Percentiles rank a stretch among this genome's conserved stretches.
Conservation (phyloP, 2,113 vertebrate species). For the Noturus placidus region DNA sequence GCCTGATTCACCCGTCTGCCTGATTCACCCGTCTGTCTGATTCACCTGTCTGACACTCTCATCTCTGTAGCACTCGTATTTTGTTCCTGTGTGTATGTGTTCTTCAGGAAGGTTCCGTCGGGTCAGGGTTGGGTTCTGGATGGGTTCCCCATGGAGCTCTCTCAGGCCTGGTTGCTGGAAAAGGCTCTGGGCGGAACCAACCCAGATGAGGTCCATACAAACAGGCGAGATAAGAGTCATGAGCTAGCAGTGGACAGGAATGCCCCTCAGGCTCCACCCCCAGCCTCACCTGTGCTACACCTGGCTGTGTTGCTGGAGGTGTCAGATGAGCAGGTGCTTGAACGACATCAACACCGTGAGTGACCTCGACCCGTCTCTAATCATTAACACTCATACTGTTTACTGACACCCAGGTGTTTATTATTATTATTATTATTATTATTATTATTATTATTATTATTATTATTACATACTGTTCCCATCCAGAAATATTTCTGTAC, state of each 20-base stretch:
- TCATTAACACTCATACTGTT: neutral
- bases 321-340: conserved; percentile 19
- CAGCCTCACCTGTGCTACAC: conserved; percentile 20
- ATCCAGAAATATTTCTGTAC: neutral
- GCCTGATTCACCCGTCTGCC: neutral
- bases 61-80: neutral
- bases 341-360: conserved; percentile 12
- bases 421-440: neutral
- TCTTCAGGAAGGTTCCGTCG: conserved; percentile 12
- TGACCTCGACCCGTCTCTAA: neutral
- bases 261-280: conserved; percentile 8
- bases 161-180: conserved; percentile 17
- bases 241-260: neutral
- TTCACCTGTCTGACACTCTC: neutral
- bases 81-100: neutral
- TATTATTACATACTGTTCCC: too few relatives aligned
- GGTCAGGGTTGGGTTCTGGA: conserved; percentile 26
- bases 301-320: conserved; percentile 29
- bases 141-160: neutral
- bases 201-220: neutral
- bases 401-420: neutral
- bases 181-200: conserved; percentile 6
- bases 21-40: neutral
- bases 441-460: neutral
- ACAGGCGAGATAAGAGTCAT: neutral